Percentiles rank a stretch among this genome's conserved stretches.
Evolutionary conservation across 1,140 invertebrate species (phyloP).

Genomic region (Agraylea sexmaculata): DNA sequence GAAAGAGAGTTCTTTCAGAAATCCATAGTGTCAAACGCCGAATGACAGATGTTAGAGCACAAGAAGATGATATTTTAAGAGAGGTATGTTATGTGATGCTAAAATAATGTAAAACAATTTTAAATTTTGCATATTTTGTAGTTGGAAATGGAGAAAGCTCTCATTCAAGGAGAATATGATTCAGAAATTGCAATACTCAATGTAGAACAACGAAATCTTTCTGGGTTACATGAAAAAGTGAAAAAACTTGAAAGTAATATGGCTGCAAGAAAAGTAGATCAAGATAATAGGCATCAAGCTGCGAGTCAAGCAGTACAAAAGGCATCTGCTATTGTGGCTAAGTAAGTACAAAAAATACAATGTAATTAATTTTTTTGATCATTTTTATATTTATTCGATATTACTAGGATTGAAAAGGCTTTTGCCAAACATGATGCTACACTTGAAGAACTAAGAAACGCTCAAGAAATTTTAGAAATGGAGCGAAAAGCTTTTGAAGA

Average conservation of each 20-base stretch:
- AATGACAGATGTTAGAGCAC: constrained; percentile 66
- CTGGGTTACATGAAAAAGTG: constrained; percentile 49
- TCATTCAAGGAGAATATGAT: constrained; percentile 69
- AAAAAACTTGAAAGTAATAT: constrained; percentile 43
- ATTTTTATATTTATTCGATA: constrained; percentile 8
- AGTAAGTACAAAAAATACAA: constrained; percentile 21
- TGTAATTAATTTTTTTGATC: background rate
- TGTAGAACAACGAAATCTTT: constrained; percentile 53
- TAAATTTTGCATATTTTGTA: constrained; percentile 31
- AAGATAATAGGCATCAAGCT: constrained; percentile 43
- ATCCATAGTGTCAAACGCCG: constrained; percentile 58
- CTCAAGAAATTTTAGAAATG: constrained; percentile 56
- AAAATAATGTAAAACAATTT: background rate
- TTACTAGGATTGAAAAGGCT: constrained; percentile 42
- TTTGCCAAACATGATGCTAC: constrained; percentile 40
- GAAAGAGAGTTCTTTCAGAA: constrained; percentile 40
- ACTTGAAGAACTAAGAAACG: constrained; percentile 47
- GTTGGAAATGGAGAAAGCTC: constrained; percentile 73
- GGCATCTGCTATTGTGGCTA: constrained; percentile 38
- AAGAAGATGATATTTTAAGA: constrained; percentile 71
- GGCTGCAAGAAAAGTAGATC: constrained; percentile 37
- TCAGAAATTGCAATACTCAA: constrained; percentile 65
- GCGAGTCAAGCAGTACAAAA: constrained; percentile 46
- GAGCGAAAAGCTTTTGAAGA: constrained; percentile 80
- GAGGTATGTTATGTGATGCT: constrained; percentile 45